Conservation (phyloP, 2,797 vertebrate species). For the Nyctalus aviator region DNA sequence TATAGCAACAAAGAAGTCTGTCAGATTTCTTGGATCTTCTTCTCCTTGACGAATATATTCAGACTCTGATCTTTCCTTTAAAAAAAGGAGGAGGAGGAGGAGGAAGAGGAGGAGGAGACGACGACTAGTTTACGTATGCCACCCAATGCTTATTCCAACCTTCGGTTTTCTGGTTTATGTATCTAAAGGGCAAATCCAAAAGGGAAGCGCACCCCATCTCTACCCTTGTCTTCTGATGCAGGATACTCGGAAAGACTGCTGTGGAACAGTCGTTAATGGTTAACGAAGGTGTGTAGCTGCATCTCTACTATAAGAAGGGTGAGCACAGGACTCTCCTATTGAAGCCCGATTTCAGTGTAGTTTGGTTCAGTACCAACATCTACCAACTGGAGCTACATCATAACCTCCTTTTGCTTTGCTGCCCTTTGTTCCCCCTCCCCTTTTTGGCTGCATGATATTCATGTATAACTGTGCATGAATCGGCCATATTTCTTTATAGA, state of each 20-base stretch:
- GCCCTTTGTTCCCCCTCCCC: background rate
- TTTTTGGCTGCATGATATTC: constrained; percentile 30
- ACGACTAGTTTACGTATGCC: background rate
- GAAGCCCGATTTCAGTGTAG: constrained; percentile 23
- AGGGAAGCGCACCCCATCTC: background rate
- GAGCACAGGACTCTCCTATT: constrained; percentile 16
- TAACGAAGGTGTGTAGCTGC: constrained; percentile 79
- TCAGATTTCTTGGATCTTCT: background rate
- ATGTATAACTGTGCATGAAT: constrained; percentile 46
- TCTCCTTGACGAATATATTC: background rate
- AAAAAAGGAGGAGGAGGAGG: background rate
- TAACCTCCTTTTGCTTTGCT: constrained; percentile 3
- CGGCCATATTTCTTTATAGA: constrained; percentile 58
- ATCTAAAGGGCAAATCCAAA: background rate
- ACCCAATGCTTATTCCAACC: background rate
- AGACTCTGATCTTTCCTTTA: background rate
- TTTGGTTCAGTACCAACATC: constrained; percentile 55
- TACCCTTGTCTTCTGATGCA: constrained; percentile 19
- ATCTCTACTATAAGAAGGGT: constrained; percentile 65
- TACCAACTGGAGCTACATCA: constrained; percentile 38
- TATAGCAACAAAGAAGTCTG: background rate
- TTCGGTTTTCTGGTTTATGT: background rate
- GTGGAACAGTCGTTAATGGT: constrained; percentile 56
- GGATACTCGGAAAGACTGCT: constrained; percentile 39
- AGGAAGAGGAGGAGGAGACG: too few relatives aligned